These are phyloP conservation scores for Holothuria glaberrima DNA, from an alignment of 35 echinoderm and acorn worm species.

Conservation along the genomic window DNA sequence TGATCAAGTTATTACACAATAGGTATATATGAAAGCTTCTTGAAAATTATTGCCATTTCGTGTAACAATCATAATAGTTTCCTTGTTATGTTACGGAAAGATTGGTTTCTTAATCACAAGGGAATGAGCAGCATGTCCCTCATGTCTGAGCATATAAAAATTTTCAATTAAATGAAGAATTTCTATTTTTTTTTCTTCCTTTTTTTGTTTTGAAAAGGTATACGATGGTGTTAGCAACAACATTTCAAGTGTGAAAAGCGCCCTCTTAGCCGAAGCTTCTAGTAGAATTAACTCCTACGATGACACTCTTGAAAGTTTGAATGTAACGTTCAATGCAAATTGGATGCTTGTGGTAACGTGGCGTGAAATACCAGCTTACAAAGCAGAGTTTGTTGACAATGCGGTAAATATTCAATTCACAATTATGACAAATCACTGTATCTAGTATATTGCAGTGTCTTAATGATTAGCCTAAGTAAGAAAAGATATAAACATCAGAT, in stretches of 20 bases:
- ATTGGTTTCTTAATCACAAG: no score
- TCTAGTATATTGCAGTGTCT: no score
- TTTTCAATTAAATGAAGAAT: no score
- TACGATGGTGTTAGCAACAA: slow-evolving; percentile 52
- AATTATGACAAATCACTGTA: background rate
- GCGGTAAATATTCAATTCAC: background rate
- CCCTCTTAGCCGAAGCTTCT: slow-evolving; percentile 65
- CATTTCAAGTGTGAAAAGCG: slow-evolving; percentile 14
- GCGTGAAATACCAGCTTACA: slow-evolving; percentile 70
- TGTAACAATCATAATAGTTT: no score
- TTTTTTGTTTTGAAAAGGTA: slow-evolving; percentile 36
- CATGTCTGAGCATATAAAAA: no score
- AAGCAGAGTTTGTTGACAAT: slow-evolving; percentile 15
- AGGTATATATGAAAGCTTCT: no score
- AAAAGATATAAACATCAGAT: no score
- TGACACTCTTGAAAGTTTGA: slow-evolving; percentile 24
- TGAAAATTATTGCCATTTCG: no score
- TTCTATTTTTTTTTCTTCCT: slow-evolving; percentile 18
- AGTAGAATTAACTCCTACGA: slow-evolving; percentile 57
- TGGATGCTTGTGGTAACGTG: slow-evolving; percentile 94
- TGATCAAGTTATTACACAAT: no score
- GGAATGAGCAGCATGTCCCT: no score
- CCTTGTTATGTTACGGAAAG: no score
- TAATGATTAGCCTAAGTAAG: no score
- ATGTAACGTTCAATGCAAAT: slow-evolving; percentile 66